These are phyloP conservation scores for Chrysolina haemoptera DNA, from an alignment of 2,888 invertebrate species.

Conservation along the genomic window DNA sequence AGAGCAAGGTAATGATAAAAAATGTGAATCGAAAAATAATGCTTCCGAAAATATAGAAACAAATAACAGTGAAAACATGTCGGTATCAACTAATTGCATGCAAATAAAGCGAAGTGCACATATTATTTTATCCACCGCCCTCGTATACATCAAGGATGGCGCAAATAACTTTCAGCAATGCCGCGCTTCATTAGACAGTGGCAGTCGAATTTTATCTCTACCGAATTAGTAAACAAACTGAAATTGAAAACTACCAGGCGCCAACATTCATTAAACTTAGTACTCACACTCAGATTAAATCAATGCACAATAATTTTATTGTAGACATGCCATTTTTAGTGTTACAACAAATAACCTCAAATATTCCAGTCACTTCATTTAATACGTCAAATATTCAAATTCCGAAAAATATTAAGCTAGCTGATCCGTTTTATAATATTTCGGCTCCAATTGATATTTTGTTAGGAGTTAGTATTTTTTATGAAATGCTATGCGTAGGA, in stretches of 20 bases:
- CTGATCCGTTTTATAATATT: slow-evolving; percentile 31
- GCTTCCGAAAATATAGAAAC: background rate
- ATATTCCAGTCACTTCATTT: background rate
- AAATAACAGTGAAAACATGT: slow-evolving; percentile 8
- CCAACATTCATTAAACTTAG: background rate
- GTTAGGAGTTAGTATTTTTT: slow-evolving; percentile 32
- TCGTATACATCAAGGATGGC: slow-evolving; percentile 9
- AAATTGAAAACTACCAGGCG: slow-evolving; percentile 17
- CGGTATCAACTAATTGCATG: slow-evolving; percentile 16
- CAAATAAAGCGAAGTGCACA: slow-evolving; percentile 1
- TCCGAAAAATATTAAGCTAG: slow-evolving; percentile 24
- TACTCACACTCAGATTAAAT: slow-evolving; percentile 13
- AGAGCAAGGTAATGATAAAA: too few species aligned
- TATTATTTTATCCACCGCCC: slow-evolving; percentile 23
- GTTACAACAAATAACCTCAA: too few species aligned
- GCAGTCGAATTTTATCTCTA: slow-evolving; percentile 40
- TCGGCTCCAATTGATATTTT: slow-evolving; percentile 32
- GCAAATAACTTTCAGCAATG: too few species aligned
- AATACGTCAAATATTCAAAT: slow-evolving; percentile 18
- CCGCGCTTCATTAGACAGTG: background rate
- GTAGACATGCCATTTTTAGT: slow-evolving; percentile 14
- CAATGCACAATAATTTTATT: slow-evolving; percentile 25
- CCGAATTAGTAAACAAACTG: slow-evolving; percentile 13
- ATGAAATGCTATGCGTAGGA: too few species aligned
- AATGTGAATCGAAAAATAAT: too few species aligned